A percentile compares a stretch with the other conserved stretches of the same genome.
phyloP scores from a whole-genome alignment of 2,113 vertebrate species.

The Hymenochirus boettgeri region DNA sequence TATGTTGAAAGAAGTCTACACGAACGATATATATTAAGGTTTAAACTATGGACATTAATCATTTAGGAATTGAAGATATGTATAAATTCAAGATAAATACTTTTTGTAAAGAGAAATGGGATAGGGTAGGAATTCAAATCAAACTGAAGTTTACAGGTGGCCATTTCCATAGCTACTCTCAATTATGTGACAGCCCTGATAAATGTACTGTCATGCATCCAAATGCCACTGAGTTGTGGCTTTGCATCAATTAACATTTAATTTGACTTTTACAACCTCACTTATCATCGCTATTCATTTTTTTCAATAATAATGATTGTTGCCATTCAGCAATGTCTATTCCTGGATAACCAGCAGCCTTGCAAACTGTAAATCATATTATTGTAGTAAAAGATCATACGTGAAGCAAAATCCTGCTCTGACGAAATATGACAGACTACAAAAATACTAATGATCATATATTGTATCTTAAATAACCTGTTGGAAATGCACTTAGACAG shows the following conservation, averaged over 20 bases:
- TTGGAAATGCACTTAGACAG: not conserved
- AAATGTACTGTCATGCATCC: slow-evolving; percentile 50
- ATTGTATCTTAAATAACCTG: not conserved
- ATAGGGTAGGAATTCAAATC: not conserved
- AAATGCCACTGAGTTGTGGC: slow-evolving; percentile 51
- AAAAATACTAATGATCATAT: slow-evolving; percentile 5
- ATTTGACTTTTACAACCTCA: slow-evolving; percentile 65
- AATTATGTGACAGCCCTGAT: slow-evolving; percentile 58
- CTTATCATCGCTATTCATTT: slow-evolving; percentile 58
- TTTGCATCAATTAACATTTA: slow-evolving; percentile 70
- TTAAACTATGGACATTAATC: no score
- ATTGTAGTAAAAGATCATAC: slow-evolving; percentile 22
- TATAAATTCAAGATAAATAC: no score
- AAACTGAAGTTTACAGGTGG: slow-evolving; percentile 44
- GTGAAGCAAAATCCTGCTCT: not conserved
- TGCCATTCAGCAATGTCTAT: slow-evolving; percentile 57
- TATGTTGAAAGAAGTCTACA: no score
- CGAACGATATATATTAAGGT: no score
- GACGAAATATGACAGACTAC: slow-evolving; percentile 16
- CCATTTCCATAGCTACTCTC: slow-evolving; percentile 46
- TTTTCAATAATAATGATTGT: slow-evolving; percentile 56
- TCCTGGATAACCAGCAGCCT: slow-evolving; percentile 54
- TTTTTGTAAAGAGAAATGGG: no score
- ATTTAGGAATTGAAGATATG: no score
- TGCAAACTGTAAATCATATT: slow-evolving; percentile 48